Conservation (phyloP, 2,113 vertebrate species). For the Cricetomys ansorgei region DNA sequence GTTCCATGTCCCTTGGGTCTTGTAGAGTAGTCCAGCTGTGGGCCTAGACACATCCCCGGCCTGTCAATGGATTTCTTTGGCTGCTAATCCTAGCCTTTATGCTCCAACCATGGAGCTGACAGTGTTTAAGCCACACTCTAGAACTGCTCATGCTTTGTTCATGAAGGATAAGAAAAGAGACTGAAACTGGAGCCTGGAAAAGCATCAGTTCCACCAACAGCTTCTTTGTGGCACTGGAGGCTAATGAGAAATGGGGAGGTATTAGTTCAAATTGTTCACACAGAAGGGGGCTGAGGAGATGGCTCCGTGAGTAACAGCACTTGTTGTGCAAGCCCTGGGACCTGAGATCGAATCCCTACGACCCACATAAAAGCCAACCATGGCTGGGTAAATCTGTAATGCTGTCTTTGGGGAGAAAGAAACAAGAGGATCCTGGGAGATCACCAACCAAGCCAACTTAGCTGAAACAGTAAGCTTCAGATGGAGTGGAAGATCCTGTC, state of each 20-base stretch:
- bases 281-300: background rate
- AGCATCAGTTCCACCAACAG: background rate
- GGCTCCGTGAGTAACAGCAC: background rate
- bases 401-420: background rate
- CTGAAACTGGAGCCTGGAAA: background rate
- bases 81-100: background rate
- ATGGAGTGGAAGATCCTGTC: background rate
- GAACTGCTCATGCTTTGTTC: background rate
- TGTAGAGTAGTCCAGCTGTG: background rate
- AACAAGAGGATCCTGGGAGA: background rate
- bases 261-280: background rate
- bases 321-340: background rate
- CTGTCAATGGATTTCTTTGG: constrained; percentile 48
- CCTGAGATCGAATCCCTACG: background rate
- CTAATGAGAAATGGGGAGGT: background rate
- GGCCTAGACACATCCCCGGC: background rate
- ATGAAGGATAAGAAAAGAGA: background rate
- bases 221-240: background rate
- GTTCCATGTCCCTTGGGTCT: background rate
- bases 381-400: background rate
- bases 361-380: background rate
- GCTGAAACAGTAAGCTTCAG: background rate
- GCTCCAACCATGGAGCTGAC: background rate
- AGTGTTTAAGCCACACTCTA: background rate
- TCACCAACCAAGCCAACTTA: background rate